Base-by-base conservation (phyloP, 2,888 invertebrate genomes). In the Lissocephala sabroskyi region DNA sequence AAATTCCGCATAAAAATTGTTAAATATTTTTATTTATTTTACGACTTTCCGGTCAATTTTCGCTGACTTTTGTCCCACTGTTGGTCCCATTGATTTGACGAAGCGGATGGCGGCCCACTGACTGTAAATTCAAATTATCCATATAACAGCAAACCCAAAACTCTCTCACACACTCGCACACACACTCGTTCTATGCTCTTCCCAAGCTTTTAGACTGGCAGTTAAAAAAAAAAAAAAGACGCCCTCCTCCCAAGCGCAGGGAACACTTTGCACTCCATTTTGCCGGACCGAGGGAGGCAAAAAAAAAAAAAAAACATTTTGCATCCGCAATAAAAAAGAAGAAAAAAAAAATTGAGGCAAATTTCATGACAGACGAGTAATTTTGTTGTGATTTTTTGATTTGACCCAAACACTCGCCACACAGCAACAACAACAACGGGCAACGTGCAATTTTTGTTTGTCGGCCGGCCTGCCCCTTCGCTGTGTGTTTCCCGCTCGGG, bases 361-460 rank as follows among this genome's bases (percentile, higher is more conserved):
- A 68, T 68, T 68, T 71, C 71, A 73, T 73, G 76, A 73, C 68
- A 73, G 63, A 59, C 76, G 59, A 75, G 71, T 75, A 76, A 76
- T 68, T 73, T 76, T 62, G 74, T 76, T 68, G 70, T 71, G 71
- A 75, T 71, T 71, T 75, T 75, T 67, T 66, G 74, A 75, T 70
- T 70, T 64, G 66, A 66, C 67, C 67, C 75, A 70, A 67, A 70
- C 70, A 70, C 56, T 61, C 63, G 49, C 39, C 28, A 43, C 16
- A 51, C 17, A 46, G 35, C 33, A 11, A 49, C 47, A 39, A 36
- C 49, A 16, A 41, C 30, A 58, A 44, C 28, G 7, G 2, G 56
- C 76, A 74, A 70, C 63, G 74, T 74, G 70, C 59, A 71, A 63
- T 68, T 73, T 59, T 45, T 59, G 50, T 51, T 62, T 55, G 56